phyloP scores from a whole-genome alignment of 2,797 vertebrate species.

The Cercopithecus mitis region DNA sequence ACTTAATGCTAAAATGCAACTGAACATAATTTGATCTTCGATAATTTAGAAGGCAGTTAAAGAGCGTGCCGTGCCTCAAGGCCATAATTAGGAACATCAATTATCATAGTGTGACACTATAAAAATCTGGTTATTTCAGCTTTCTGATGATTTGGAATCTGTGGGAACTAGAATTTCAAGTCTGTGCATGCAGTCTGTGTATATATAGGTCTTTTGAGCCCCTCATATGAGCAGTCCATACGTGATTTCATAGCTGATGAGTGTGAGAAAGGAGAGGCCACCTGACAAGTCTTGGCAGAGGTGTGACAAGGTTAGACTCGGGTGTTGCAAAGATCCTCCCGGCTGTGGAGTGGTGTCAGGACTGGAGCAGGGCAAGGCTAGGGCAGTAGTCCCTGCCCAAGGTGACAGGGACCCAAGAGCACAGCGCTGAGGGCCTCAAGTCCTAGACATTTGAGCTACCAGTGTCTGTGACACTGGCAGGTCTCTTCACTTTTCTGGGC shows the following conservation, averaged over 20 bases:
- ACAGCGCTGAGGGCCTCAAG: neutral
- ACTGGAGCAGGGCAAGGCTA: neutral
- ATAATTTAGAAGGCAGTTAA: conserved; percentile 79
- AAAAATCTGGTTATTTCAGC: conserved; percentile 65
- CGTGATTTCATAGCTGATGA: neutral
- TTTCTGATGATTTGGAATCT: conserved; percentile 65
- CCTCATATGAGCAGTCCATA: neutral
- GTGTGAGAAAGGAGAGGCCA: neutral
- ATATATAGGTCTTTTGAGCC: neutral
- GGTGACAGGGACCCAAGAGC: neutral
- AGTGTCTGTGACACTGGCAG: neutral
- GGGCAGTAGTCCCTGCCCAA: neutral
- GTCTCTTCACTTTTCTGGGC: neutral
- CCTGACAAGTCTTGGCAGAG: neutral
- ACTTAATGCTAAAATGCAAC: conserved; percentile 68
- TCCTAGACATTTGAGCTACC: neutral
- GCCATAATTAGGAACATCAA: conserved; percentile 72
- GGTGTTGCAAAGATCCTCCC: neutral
- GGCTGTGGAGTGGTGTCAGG: neutral
- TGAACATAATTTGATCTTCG: conserved; percentile 77
- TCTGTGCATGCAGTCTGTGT: neutral
- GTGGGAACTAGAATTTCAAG: conserved; percentile 8
- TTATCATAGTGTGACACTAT: conserved; percentile 68
- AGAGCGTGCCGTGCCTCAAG: conserved; percentile 60
- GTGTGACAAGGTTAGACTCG: rapidly evolving